A percentile compares a stretch with the other conserved stretches of the same genome.
phyloP scores from a whole-genome alignment of 2,888 invertebrate species.

The Pristionchus exspectatus region DNA sequence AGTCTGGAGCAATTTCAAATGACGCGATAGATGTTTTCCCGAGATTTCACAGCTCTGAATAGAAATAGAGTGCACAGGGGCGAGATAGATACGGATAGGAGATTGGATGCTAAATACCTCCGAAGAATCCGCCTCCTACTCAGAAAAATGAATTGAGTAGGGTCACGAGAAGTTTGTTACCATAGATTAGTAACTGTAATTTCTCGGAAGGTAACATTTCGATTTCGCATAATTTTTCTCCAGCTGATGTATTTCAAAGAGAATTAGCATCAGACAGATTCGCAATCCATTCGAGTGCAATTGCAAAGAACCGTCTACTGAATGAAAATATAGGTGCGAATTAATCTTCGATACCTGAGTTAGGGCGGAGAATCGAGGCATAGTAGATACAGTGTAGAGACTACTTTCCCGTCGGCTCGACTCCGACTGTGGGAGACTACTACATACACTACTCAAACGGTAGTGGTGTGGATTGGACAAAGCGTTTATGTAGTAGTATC shows the following conservation, averaged over 20 bases:
- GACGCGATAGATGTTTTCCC: background rate
- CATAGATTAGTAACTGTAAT: background rate
- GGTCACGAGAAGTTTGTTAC: background rate
- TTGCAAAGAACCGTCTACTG: no score
- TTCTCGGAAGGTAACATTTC: no score
- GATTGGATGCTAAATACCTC: background rate
- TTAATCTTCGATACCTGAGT: background rate
- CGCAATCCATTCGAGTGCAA: no score
- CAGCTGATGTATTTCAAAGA: no score
- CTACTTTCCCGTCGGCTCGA: background rate
- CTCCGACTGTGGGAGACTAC: slow-evolving; percentile 1
- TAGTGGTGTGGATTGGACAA: background rate
- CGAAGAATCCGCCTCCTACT: background rate
- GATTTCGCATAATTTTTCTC: no score
- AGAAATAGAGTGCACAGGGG: slow-evolving; percentile 9
- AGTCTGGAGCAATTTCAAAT: slow-evolving; percentile 8
- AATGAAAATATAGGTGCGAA: no score
- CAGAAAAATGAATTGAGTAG: background rate
- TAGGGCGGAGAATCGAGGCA: background rate
- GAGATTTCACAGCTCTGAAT: slow-evolving; percentile 1
- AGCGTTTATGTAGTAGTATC: slow-evolving; percentile 11
- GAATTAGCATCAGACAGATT: no score
- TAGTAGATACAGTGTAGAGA: background rate
- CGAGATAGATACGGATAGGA: background rate
- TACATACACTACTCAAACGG: background rate